Evolutionary conservation across 2,888 invertebrate genomes (phyloP).

Genomic region (Liopterus haemorrhoidalis): DNA sequence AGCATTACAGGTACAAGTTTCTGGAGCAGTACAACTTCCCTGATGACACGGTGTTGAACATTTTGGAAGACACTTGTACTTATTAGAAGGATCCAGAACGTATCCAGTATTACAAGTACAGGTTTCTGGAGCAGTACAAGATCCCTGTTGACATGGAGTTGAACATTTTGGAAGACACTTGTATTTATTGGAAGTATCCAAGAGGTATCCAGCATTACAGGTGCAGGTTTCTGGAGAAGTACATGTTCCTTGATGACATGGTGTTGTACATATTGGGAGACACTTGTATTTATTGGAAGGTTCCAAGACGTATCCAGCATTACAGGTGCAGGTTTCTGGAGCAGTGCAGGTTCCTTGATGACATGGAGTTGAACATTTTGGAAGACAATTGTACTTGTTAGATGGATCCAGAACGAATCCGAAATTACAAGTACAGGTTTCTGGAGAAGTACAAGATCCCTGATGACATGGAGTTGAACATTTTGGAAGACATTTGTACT

Average conservation of each 20-base stretch:
- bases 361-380: conserved; percentile 30
- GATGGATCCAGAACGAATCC: conserved; percentile 12
- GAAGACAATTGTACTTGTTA: conserved; percentile 30
- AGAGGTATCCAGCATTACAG: conserved; percentile 51
- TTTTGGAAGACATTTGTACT: conserved; percentile 23
- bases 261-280: conserved; percentile 25
- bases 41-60: conserved; percentile 60
- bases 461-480: conserved; percentile 23
- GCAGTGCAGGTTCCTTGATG: conserved; percentile 48
- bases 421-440: conserved; percentile 30
- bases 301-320: conserved; percentile 38
- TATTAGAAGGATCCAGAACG: conserved; percentile 30
- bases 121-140: conserved; percentile 46
- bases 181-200: conserved; percentile 29
- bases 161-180: conserved; percentile 51
- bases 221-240: conserved; percentile 28
- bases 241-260: conserved; percentile 18
- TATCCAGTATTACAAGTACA: conserved; percentile 47
- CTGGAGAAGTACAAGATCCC: conserved; percentile 32
- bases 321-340: conserved; percentile 42
- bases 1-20: conserved; percentile 58
- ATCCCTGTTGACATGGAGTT: conserved; percentile 45
- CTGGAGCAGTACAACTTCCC: conserved; percentile 59
- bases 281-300: conserved; percentile 34
- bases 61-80: conserved; percentile 42